Percentiles rank a stretch among this genome's conserved stretches.
phyloP scores from a whole-genome alignment of 1,140 invertebrate genomes.

The Euwallacea fornicatus region DNA sequence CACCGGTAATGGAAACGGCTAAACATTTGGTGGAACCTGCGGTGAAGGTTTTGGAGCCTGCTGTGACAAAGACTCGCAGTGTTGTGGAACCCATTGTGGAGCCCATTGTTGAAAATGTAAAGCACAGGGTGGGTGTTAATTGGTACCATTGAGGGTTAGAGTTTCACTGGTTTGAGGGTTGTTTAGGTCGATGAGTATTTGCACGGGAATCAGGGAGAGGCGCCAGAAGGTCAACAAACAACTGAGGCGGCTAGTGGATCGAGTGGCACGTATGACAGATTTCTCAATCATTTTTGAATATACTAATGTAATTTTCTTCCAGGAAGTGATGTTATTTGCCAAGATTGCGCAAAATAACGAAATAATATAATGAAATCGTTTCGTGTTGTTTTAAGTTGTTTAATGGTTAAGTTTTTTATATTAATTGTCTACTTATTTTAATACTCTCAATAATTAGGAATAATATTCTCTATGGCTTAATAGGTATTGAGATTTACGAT shows the following conservation, averaged over 20 bases:
- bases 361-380: too few species aligned
- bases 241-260: not conserved
- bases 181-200: slow-evolving; percentile 43
- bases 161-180: not conserved
- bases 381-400: too few species aligned
- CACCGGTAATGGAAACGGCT: slow-evolving; percentile 45
- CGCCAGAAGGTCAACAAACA: slow-evolving; percentile 6
- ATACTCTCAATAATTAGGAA: too few species aligned
- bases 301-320: too few species aligned
- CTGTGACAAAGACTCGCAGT: slow-evolving; percentile 36
- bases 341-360: too few species aligned
- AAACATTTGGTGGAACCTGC: slow-evolving; percentile 39
- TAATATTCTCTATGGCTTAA: too few species aligned
- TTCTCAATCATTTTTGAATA: too few species aligned
- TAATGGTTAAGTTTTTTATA: too few species aligned
- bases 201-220: slow-evolving; percentile 21
- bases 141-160: not conserved
- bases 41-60: slow-evolving; percentile 47
- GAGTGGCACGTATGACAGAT: not conserved
- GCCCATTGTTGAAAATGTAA: slow-evolving; percentile 44
- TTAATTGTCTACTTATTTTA: too few species aligned
- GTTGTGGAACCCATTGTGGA: slow-evolving; percentile 45
- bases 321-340: too few species aligned
- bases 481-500: too few species aligned
- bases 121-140: slow-evolving; percentile 36